Evolutionary conservation across 2,113 vertebrate species (phyloP).

Genomic region (Maccullochella peelii): DNA sequence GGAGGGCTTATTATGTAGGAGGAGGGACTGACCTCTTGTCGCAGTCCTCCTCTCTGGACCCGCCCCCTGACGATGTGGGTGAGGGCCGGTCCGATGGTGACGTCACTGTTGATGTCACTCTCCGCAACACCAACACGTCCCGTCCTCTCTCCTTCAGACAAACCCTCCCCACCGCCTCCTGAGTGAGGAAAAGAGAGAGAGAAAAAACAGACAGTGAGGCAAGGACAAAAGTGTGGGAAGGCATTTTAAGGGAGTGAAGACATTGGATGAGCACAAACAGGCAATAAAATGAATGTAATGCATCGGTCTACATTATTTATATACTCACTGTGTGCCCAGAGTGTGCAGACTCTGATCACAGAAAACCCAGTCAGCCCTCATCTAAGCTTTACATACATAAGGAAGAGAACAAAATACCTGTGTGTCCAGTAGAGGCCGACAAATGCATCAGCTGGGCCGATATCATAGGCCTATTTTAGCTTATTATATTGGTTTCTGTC

Average conservation of each 20-base stretch:
- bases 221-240: slow-evolving; percentile 30
- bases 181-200: slow-evolving; percentile 36
- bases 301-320: not conserved
- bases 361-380: not conserved
- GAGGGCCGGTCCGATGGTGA: slow-evolving; percentile 87
- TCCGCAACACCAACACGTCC: slow-evolving; percentile 92
- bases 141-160: slow-evolving; percentile 90
- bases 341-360: not conserved
- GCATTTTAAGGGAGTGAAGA: not conserved
- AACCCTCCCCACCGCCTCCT: slow-evolving; percentile 86
- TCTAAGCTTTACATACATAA: not conserved
- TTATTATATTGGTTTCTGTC: not conserved
- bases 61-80: slow-evolving; percentile 83
- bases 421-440: not conserved
- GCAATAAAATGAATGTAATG: not conserved
- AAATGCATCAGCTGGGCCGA: not conserved
- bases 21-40: slow-evolving; percentile 81
- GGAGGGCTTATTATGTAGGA: slow-evolving; percentile 38
- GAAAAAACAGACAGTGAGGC: slow-evolving; percentile 28
- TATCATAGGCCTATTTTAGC: not conserved
- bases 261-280: not conserved
- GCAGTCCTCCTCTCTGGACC: slow-evolving; percentile 82
- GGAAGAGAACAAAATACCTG: not conserved
- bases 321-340: not conserved
- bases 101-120: slow-evolving; percentile 83